phyloP scores from a whole-genome alignment of 2,797 vertebrate species.

The Argya squamiceps region DNA sequence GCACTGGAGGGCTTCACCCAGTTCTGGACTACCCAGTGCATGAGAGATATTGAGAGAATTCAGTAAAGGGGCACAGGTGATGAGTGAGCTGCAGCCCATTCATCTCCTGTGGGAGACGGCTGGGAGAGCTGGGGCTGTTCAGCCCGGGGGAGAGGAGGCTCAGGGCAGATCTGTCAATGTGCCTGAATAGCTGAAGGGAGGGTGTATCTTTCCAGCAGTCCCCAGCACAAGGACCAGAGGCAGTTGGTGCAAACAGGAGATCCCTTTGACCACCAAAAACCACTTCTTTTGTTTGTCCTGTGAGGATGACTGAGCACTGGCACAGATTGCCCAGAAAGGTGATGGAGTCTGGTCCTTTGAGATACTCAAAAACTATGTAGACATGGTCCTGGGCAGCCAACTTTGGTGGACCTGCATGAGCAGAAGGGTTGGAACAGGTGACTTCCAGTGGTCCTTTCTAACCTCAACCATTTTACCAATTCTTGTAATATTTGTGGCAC shows the following conservation, averaged over 20 bases:
- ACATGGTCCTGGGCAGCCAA: rapidly evolving
- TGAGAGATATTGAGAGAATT: background rate
- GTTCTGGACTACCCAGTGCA: background rate
- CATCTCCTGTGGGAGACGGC: background rate
- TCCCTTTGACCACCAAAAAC: background rate
- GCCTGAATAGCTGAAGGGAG: background rate
- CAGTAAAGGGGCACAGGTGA: background rate
- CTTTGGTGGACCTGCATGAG: background rate
- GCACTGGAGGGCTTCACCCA: background rate
- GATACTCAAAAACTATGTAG: background rate
- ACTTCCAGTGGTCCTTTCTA: background rate
- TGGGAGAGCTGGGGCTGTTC: background rate
- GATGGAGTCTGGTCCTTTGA: background rate
- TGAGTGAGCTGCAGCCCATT: background rate
- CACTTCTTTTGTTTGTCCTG: background rate
- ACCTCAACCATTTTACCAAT: background rate
- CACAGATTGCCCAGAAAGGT: background rate
- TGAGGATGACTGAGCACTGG: background rate
- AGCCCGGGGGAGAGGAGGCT: background rate
- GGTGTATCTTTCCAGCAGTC: background rate
- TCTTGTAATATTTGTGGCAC: background rate
- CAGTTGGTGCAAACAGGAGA: background rate
- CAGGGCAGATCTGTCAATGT: rapidly evolving
- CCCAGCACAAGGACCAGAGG: background rate
- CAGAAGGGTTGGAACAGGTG: background rate